Percentiles rank a stretch among this genome's conserved stretches.
Conservation (phyloP, 2,113 vertebrate species). For the Dicaeum eximium region DNA sequence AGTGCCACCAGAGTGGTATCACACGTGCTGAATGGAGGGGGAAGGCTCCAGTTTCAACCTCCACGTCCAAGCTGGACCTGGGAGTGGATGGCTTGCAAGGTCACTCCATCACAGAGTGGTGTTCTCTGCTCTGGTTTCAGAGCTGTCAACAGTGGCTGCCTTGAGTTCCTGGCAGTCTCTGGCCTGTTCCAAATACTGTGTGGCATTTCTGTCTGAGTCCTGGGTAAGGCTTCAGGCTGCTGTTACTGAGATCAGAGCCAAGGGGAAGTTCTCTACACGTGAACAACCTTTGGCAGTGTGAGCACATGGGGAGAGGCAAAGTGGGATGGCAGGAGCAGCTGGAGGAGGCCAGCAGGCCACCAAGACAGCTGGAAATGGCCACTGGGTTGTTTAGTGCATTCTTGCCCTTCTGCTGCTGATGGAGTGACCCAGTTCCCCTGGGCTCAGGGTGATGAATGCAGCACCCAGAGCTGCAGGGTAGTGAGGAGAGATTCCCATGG, state of each 20-base stretch:
- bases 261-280: neutral
- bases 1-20: neutral
- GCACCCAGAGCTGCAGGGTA: neutral
- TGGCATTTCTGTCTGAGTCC: neutral
- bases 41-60: neutral
- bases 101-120: neutral
- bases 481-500: neutral
- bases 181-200: neutral
- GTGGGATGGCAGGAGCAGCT: neutral
- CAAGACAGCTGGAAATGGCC: neutral
- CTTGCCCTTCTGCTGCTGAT: neutral
- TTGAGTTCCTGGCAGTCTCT: neutral
- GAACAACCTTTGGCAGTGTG: neutral
- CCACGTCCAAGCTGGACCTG: neutral
- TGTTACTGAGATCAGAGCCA: accelerated
- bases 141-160: neutral
- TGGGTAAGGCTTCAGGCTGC: neutral
- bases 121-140: neutral
- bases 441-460: neutral
- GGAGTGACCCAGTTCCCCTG: neutral
- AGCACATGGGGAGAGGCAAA: neutral
- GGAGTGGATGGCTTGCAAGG: neutral
- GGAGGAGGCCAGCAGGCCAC: accelerated
- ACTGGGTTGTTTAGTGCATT: accelerated
- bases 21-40: neutral